phyloP scores from a whole-genome alignment of 2,888 invertebrate genomes.

The Drosophila birchii region DNA sequence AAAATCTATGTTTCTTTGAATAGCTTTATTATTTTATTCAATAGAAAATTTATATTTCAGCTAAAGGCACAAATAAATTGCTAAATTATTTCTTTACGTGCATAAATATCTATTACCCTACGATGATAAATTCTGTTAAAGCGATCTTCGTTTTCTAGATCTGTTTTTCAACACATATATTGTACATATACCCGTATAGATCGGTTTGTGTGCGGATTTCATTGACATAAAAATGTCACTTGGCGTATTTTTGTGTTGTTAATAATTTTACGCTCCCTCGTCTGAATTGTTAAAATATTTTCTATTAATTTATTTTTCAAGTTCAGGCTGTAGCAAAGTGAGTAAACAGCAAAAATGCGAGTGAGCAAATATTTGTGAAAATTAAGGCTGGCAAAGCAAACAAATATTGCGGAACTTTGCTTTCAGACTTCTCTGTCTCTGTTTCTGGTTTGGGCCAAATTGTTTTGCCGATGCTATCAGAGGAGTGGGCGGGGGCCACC shows the following conservation, averaged over 20 bases:
- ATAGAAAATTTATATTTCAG: not conserved
- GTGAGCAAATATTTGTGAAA: slow-evolving; percentile 68
- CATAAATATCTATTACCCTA: slow-evolving; percentile 4
- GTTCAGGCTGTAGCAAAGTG: slow-evolving; percentile 20
- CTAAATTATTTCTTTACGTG: not conserved
- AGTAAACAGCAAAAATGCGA: slow-evolving; percentile 16
- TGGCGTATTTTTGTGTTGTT: slow-evolving; percentile 39
- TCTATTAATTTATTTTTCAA: slow-evolving; percentile 63
- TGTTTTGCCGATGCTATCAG: slow-evolving; percentile 36
- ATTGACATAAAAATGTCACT: slow-evolving; percentile 77
- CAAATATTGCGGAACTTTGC: slow-evolving; percentile 55
- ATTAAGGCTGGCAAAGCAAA: slow-evolving; percentile 66
- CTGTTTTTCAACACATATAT: slow-evolving; percentile 9
- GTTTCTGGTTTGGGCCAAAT: slow-evolving; percentile 40
- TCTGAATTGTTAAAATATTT: slow-evolving; percentile 52
- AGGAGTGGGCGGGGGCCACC: not conserved
- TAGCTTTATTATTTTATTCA: not conserved
- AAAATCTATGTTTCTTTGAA: not conserved
- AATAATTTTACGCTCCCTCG: slow-evolving; percentile 10
- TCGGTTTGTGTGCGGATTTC: slow-evolving; percentile 37
- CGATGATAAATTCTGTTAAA: slow-evolving; percentile 52
- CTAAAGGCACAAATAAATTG: not conserved
- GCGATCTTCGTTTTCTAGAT: slow-evolving; percentile 51
- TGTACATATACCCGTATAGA: slow-evolving; percentile 3
- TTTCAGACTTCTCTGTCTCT: slow-evolving; percentile 24